Percentiles rank a stretch among this genome's conserved stretches.
Evolutionary conservation across 2,888 invertebrate genomes (phyloP).

Genomic region (Molorchus minor): DNA sequence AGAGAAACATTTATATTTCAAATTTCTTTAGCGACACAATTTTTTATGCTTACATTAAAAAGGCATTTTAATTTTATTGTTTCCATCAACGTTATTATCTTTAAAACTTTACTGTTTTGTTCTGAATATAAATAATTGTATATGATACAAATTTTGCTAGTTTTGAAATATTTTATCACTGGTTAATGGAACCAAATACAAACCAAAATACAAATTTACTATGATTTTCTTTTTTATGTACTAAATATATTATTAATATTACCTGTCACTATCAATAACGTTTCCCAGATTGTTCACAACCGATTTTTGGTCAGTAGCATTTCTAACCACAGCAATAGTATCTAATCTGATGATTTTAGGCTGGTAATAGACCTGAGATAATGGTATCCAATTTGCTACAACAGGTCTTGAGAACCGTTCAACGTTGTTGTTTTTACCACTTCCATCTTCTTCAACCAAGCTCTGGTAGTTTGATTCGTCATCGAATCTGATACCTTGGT

Average conservation of each 20-base stretch:
- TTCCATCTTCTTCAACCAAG: conserved; percentile 17
- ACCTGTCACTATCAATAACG: conserved; percentile 58
- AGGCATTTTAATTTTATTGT: no score
- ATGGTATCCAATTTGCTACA: conserved; percentile 61
- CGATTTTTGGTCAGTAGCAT: conserved; percentile 49
- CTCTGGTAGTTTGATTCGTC: conserved; percentile 22
- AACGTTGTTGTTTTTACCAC: conserved; percentile 42
- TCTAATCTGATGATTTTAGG: conserved; percentile 55
- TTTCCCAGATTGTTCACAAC: conserved; percentile 49
- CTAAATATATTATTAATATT: conserved; percentile 1
- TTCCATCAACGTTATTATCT: no score
- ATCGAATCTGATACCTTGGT: conserved; percentile 52
- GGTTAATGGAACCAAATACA: no score
- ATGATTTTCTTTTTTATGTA: no score
- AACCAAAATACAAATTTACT: no score
- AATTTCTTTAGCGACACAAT: no score
- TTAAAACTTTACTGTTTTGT: no score
- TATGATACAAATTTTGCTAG: no score
- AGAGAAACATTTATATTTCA: no score
- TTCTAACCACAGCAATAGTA: conserved; percentile 53
- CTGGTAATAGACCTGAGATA: conserved; percentile 55
- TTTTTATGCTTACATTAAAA: no score
- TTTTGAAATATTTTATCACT: no score
- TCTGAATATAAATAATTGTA: no score
- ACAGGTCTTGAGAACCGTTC: conserved; percentile 40